Base-by-base conservation (phyloP, 2,888 invertebrate species). In the Drosophila recens region DNA sequence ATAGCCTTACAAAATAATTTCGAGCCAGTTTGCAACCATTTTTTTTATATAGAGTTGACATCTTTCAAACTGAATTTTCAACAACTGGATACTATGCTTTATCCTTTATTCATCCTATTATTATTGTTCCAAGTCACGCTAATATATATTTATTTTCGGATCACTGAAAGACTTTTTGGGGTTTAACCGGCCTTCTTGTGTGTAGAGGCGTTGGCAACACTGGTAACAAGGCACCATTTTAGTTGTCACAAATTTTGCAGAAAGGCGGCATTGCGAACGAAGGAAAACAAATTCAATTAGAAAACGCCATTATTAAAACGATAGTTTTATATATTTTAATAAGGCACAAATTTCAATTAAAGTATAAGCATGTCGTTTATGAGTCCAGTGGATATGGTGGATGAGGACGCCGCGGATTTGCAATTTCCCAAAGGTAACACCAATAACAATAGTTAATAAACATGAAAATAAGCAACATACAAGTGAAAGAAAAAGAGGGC, bases 371-470 rank as follows among this genome's bases (percentile, higher is more conserved):
- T 96, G 96, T 93, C 95, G 53, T 95, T 95, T 69, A 94, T 94
- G 79, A 93, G 93, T 85, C 92, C 95, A 15, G 94, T 94, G 76
- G 97, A 97, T 85, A 95, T 95, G 86, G 95, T 95, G 5, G 99
- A 99, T 92, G 99, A 99, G 94, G 99, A 99, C 93, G 99, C 99
- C 1, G 97, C 98, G 1, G 98, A 98, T 93, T 94, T 99, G 82
- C 97, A 98, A 90, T 99, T 99, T 94, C 99, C 99, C 0, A 98
- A 98, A 96, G 98, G 98, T 97, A 94, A 89, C 82, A 27, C 40
- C 30, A 52, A 9, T 1, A 42, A 10, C 4, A 13, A 23, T 10
- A 13, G 10, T 43, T 4, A 61, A 33, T 4, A 61, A 33, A 0
- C 27, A 40, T 27, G 0, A 17, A 56, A 36, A 4, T 49, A 23